phyloP scores from a whole-genome alignment of 2,113 vertebrate genomes.

The Capra hircus region DNA sequence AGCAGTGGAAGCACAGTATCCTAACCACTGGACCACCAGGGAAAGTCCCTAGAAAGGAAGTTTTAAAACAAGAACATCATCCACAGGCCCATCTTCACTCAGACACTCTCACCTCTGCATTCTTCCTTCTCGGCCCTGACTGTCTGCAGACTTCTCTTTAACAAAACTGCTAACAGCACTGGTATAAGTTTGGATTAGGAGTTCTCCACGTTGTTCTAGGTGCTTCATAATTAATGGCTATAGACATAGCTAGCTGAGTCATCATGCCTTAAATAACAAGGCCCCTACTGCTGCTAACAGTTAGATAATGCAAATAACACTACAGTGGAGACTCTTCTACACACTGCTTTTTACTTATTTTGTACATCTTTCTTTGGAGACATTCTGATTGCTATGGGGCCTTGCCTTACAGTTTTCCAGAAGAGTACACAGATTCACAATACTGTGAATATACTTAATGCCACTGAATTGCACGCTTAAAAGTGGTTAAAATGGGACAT shows the following conservation, averaged over 20 bases:
- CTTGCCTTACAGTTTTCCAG: not conserved
- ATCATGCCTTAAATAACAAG: not conserved
- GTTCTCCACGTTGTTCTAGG: not conserved
- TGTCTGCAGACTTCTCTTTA: not conserved
- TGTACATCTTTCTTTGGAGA: conserved; percentile 26
- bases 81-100: not conserved
- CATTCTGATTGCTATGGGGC: not conserved
- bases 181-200: not conserved
- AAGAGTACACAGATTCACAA: not conserved
- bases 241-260: not conserved
- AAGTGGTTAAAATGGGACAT: not conserved
- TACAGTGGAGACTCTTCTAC: not conserved
- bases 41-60: not conserved
- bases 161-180: not conserved
- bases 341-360: not conserved
- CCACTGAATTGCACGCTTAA: not conserved
- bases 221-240: not conserved
- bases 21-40: not conserved
- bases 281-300: not conserved
- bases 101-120: not conserved
- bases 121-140: not conserved
- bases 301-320: not conserved
- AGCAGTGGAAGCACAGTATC: not conserved
- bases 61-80: not conserved
- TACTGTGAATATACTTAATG: not conserved